Percentiles rank a stretch among this genome's conserved stretches.
Conservation (phyloP, 2,113 vertebrate genomes). For the Delphinapterus leucas region DNA sequence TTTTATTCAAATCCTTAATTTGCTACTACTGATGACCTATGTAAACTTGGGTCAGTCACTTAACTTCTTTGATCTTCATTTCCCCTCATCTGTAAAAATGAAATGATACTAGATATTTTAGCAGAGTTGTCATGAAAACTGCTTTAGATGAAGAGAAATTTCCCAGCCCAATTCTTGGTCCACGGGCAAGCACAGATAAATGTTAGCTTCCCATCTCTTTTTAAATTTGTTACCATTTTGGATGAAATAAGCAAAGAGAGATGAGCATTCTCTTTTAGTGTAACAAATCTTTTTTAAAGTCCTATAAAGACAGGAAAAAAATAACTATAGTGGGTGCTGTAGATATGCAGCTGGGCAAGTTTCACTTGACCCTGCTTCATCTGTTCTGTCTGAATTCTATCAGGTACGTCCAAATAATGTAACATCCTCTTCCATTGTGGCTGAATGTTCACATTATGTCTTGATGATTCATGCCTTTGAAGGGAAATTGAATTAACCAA, state of each 20-base stretch:
- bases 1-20: not conserved
- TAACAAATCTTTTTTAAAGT: not conserved
- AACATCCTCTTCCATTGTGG: slow-evolving; percentile 58
- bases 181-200: not conserved
- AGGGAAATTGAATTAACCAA: slow-evolving; percentile 77
- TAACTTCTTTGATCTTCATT: not conserved
- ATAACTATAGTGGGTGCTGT: not conserved
- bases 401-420: slow-evolving; percentile 58
- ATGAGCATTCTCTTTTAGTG: slow-evolving; percentile 17
- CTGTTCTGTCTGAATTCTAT: slow-evolving; percentile 52
- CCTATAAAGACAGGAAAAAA: slow-evolving; percentile 43
- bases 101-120: not conserved
- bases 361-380: slow-evolving; percentile 23
- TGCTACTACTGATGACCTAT: not conserved
- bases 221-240: not conserved
- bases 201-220: not conserved
- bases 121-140: not conserved
- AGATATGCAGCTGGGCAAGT: not conserved
- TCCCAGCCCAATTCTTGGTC: not conserved
- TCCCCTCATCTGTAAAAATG: not conserved
- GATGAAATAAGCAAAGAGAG: slow-evolving; percentile 20
- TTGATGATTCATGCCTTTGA: slow-evolving; percentile 76
- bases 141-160: not conserved
- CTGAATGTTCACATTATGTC: slow-evolving; percentile 71
- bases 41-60: not conserved